A percentile compares a stretch with the other conserved stretches of the same genome.
These are phyloP conservation scores for Adrianichthys oophorus DNA, from an alignment of 2,797 vertebrate species.

Conservation along the genomic window DNA sequence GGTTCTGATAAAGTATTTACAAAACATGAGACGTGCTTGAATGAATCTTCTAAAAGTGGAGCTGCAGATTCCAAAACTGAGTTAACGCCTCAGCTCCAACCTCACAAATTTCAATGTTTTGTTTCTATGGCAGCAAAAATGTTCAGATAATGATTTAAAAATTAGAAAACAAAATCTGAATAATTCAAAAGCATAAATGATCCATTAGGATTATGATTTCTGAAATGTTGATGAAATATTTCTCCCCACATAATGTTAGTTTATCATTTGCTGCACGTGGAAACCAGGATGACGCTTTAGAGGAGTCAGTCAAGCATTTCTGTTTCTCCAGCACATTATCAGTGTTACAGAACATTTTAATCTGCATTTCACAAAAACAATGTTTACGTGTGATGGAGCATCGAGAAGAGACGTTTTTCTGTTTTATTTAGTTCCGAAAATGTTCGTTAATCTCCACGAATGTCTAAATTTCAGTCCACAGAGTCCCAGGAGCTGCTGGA, in stretches of 20 bases:
- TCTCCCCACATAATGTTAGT: no score
- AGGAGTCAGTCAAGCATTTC: constrained; percentile 9
- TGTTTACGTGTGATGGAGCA: constrained; percentile 34
- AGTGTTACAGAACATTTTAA: constrained; percentile 22
- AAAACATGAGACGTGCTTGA: constrained; percentile 22
- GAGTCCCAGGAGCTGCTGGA: not conserved
- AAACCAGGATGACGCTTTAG: not conserved
- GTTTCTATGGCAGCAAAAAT: no score
- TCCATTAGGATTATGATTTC: no score
- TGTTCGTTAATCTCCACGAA: no score
- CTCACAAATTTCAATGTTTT: no score
- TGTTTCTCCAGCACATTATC: constrained; percentile 4
- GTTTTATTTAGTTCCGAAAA: constrained; percentile 1
- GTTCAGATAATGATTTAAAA: no score
- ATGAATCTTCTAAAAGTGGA: not conserved
- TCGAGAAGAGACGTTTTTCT: not conserved
- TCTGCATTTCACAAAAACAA: constrained; percentile 3
- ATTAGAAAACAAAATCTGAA: no score
- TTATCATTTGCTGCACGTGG: no score
- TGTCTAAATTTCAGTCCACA: constrained; percentile 12
- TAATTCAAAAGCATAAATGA: no score
- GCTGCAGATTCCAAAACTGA: not conserved
- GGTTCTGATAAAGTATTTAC: not conserved
- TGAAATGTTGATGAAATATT: no score
- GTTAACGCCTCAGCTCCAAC: no score